Evolutionary conservation across 1,140 invertebrate genomes (phyloP).

Genomic region (Cyrtorhinus lividipennis): DNA sequence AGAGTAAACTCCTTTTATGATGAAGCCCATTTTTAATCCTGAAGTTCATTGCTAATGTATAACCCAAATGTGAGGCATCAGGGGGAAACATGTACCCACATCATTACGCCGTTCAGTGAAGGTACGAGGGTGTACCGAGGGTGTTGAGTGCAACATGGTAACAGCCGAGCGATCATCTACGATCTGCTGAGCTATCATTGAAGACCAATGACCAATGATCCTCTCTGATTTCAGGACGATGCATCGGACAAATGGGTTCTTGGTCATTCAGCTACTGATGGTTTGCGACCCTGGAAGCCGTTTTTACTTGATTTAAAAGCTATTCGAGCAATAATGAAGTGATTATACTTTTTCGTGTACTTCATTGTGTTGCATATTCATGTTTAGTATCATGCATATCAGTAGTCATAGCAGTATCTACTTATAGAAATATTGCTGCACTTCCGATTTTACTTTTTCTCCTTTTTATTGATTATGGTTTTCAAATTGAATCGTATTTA

Average conservation of each 20-base stretch:
- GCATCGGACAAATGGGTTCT: slow-evolving; percentile 58
- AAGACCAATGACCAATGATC: no score
- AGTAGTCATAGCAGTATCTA: not conserved
- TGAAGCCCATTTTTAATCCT: no score
- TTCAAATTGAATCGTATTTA: no score
- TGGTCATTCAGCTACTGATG: slow-evolving; percentile 49
- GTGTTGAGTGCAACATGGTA: no score
- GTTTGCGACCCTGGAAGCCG: not conserved
- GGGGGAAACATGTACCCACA: no score
- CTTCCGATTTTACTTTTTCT: not conserved
- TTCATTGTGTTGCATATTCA: not conserved
- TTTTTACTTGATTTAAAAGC: not conserved
- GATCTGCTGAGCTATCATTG: no score
- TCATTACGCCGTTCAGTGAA: no score
- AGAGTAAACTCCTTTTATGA: no score
- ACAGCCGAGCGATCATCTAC: no score
- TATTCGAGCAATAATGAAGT: not conserved
- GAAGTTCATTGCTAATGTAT: no score
- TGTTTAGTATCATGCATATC: slow-evolving; percentile 6
- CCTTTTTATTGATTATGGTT: not conserved
- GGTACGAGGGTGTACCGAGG: no score
- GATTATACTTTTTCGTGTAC: not conserved
- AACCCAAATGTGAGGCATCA: no score
- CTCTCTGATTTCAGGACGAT: slow-evolving; percentile 41
- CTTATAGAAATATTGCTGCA: not conserved